Evolutionary conservation across 23 tunicate genomes (phyloP), one percentile per base, ranked within the genome.

Genomic region (Halocynthia roretzi): DNA sequence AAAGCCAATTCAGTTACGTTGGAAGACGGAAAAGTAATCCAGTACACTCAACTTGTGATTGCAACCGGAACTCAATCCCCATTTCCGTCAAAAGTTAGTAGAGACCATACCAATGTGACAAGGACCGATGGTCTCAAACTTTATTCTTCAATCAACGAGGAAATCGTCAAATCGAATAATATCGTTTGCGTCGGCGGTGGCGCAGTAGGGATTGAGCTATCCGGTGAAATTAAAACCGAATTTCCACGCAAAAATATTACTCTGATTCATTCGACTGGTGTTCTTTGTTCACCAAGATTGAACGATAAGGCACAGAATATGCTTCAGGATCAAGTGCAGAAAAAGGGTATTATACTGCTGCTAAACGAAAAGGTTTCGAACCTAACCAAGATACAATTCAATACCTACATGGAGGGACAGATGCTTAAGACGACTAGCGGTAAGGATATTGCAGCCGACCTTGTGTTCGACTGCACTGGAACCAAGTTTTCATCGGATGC

Each of bases 111-210:
- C 7, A 55, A 56, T 8, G 15, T 61, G 7, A 54, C 77, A 8
- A 67, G 58, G 11, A 79, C 84, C 51, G 89, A 75, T 18, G 75
- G 65, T 9, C 23, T 60, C 15, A 52, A 80, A 68, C 44, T 58
- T 15, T 88, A 78, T 76, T 23, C 2, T 6, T 84, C 84, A 10
- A 71, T 71, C 63, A 71, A 71, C 76, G 18, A 50, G 15, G 66
- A 71, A 62, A 75, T 82, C 8, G 22, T 15, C 15, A 31, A 76
- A n/a, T 70, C 96, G 12, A 77, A 77, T 9, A 77, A 62, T 6
- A 67, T 91, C 7, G 87, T 91, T 8, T 52, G 88, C 20, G 91
- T 91, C 21, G 97, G 97, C 20, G 97, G 91, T 65, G 92, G 92
- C 5, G 91, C 98, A 23, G 98, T 92, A 61, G 98, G 98, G 10